Base-by-base conservation (phyloP, 2,797 vertebrate genomes). In the Bradypodion ventrale region DNA sequence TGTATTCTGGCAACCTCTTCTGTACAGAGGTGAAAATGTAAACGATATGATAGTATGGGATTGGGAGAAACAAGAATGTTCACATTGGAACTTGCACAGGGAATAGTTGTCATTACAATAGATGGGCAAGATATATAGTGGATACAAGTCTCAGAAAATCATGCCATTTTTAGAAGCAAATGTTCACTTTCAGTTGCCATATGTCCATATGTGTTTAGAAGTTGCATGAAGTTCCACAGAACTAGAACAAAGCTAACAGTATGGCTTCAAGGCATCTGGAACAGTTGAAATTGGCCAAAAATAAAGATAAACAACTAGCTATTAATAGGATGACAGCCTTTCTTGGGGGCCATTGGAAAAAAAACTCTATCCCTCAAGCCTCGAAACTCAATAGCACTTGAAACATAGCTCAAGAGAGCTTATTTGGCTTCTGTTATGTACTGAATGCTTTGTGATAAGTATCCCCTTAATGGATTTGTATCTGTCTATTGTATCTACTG, bases 391-490 rank as follows among this genome's bases (percentile, higher is more conserved):
- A 56, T 59, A 86, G 83, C 85, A 75, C 90, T 90, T 15, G 78
- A 81, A 92, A 81, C 73, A 25, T 75, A 84, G 82, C 89, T 92
- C 9, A 0, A 93, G 92, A 85, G 63, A 70, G 78, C 88, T 93
- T 92, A 86, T 87, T 84, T 84, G 91, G 27, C 3, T n/a, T n/a
- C n/a, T n/a, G n/a, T n/a, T n/a, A n/a, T n/a, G n/a, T n/a, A n/a
- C n/a, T n/a, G n/a, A n/a, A n/a, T n/a, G n/a, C n/a, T n/a, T n/a
- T n/a, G n/a, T n/a, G n/a, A n/a, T n/a, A n/a, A n/a, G n/a, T n/a
- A n/a, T n/a, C n/a, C n/a, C n/a, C n/a, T n/a, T n/a, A n/a, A n/a
- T n/a, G n/a, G n/a, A n/a, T n/a, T n/a, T n/a, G n/a, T n/a, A n/a
- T n/a, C n/a, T n/a, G n/a, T n/a, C n/a, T n/a, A n/a, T n/a, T n/a